Conservation (phyloP, 2,888 invertebrate genomes). For the Ashinkailepas kermadecensis region DNA sequence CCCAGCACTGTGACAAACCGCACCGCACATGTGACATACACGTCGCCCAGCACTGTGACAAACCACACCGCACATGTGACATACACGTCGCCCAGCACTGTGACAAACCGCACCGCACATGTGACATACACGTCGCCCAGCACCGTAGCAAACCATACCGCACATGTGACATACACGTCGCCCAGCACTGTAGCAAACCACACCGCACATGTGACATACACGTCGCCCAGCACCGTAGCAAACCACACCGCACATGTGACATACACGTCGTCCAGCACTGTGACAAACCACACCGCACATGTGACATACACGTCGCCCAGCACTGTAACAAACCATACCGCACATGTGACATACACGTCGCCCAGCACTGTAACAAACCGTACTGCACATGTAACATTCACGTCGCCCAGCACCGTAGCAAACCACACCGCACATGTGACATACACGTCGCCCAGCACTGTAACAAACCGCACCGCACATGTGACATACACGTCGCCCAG, state of each 20-base stretch:
- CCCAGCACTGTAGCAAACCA: conserved; percentile 64
- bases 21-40: too few species aligned
- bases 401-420: conserved; percentile 79
- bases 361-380: conserved; percentile 64
- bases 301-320: conserved; percentile 69
- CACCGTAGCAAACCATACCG: conserved; percentile 50
- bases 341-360: conserved; percentile 52
- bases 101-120: not conserved
- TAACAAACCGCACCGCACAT: not conserved
- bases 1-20: conserved; percentile 64
- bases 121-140: conserved; percentile 69
- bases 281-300: not conserved
- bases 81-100: conserved; percentile 87
- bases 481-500: conserved; percentile 69
- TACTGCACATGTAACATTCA: too few species aligned
- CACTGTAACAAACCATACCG: conserved; percentile 50
- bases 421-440: not conserved
- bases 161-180: conserved; percentile 52
- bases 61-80: not conserved
- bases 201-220: too few species aligned
- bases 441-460: conserved; percentile 87
- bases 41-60: conserved; percentile 79
- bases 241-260: not conserved
- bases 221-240: conserved; percentile 79
- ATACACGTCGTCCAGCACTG: conserved; percentile 87